Percentiles rank a stretch among this genome's conserved stretches.
phyloP scores from a whole-genome alignment of 2,888 invertebrate species.

The Phoenoteleia sp. region DNA sequence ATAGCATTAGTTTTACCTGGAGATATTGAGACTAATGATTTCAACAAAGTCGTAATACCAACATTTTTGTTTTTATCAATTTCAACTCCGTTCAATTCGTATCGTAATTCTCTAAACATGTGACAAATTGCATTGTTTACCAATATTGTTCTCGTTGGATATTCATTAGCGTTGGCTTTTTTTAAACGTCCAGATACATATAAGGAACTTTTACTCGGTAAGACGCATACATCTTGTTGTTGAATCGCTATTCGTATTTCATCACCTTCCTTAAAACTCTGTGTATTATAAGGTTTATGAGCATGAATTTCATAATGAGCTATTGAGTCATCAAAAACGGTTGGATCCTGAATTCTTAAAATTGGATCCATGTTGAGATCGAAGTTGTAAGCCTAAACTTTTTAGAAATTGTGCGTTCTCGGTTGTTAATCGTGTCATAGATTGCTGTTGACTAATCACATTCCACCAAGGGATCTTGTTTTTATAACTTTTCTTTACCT shows the following conservation, averaged over 20 bases:
- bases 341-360: too few species aligned
- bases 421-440: too few species aligned
- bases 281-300: slow-evolving; percentile 23
- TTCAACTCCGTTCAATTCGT: slow-evolving; percentile 81
- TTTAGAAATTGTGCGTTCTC: too few species aligned
- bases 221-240: slow-evolving; percentile 39
- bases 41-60: slow-evolving; percentile 58
- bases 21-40: slow-evolving; percentile 65
- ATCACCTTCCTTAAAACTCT: slow-evolving; percentile 48
- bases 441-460: too few species aligned
- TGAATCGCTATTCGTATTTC: slow-evolving; percentile 51
- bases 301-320: slow-evolving; percentile 37
- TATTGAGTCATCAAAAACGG: too few species aligned
- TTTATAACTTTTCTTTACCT: too few species aligned
- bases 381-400: too few species aligned
- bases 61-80: slow-evolving; percentile 75
- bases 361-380: too few species aligned
- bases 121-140: slow-evolving; percentile 74
- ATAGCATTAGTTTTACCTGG: slow-evolving; percentile 17
- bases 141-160: slow-evolving; percentile 46
- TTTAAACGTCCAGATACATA: too few species aligned
- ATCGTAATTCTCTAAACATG: slow-evolving; percentile 82
- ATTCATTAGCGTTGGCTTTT: not conserved
- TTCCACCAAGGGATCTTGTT: too few species aligned
- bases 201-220: not conserved